phyloP scores from a whole-genome alignment of 2,797 vertebrate species.

The Gymnocypris eckloni region DNA sequence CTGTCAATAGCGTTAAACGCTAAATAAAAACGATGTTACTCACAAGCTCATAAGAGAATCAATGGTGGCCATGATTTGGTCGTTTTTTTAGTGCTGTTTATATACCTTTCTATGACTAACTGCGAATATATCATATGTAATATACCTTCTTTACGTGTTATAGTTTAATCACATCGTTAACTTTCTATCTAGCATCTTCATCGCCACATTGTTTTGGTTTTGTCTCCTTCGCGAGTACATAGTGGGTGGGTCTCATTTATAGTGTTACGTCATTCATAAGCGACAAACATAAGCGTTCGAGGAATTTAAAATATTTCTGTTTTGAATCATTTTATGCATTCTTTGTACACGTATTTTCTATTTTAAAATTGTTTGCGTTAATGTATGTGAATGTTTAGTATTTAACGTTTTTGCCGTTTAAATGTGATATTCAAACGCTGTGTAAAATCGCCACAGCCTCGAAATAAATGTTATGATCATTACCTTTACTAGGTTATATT shows the following conservation, averaged over 20 bases:
- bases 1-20: neutral
- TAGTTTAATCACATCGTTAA: neutral
- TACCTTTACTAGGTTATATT: neutral
- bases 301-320: neutral
- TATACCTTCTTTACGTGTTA: neutral
- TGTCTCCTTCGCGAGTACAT: neutral
- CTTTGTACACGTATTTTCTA: neutral
- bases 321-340: neutral
- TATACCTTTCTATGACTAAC: neutral
- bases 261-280: slow-evolving; percentile 11
- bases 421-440: neutral
- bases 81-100: neutral
- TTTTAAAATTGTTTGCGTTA: neutral
- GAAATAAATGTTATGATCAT: neutral
- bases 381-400: neutral
- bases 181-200: neutral
- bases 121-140: neutral
- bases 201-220: slow-evolving; percentile 11
- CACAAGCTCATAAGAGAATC: slow-evolving; percentile 61
- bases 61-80: slow-evolving; percentile 37
- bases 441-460: neutral
- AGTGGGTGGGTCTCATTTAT: neutral
- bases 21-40: slow-evolving; percentile 37
- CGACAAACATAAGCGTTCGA: neutral
- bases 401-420: neutral